A percentile compares a stretch with the other conserved stretches of the same genome.
phyloP scores from a whole-genome alignment of 2,888 invertebrate genomes.

The Aricia artaxerxes region DNA sequence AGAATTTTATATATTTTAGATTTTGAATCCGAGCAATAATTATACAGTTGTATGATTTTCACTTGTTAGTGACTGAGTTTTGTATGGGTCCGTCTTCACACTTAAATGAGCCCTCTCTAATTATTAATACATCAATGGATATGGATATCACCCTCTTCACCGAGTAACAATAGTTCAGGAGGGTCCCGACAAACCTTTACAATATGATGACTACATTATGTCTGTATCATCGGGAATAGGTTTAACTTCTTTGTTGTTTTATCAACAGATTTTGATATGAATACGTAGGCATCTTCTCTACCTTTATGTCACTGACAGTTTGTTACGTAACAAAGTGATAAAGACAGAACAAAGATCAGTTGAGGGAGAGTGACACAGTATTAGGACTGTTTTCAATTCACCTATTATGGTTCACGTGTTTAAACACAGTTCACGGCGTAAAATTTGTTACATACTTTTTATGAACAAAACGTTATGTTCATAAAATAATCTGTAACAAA shows the following conservation, averaged over 20 bases:
- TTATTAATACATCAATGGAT: slow-evolving; percentile 23
- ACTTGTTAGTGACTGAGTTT: neutral
- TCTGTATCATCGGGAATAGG: neutral
- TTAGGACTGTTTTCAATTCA: neutral
- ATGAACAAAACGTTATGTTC: neutral
- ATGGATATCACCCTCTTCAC: slow-evolving; percentile 13
- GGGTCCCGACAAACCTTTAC: slow-evolving; percentile 7
- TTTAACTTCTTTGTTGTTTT: neutral
- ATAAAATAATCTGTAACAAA: too few species aligned
- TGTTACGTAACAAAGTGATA: neutral
- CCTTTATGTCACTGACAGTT: neutral
- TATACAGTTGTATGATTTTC: neutral
- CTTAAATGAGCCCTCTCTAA: slow-evolving; percentile 18
- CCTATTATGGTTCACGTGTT: neutral
- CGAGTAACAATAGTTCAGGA: neutral
- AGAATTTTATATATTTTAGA: too few species aligned
- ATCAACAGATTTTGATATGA: neutral
- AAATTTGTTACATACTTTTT: neutral
- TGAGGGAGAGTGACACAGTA: neutral
- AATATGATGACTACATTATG: neutral
- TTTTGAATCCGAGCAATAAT: neutral
- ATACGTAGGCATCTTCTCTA: neutral
- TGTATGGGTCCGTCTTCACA: neutral
- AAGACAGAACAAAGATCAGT: neutral
- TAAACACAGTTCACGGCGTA: too few species aligned